Conservation (phyloP, 2,113 vertebrate species). For the Cynocephalus volans region DNA sequence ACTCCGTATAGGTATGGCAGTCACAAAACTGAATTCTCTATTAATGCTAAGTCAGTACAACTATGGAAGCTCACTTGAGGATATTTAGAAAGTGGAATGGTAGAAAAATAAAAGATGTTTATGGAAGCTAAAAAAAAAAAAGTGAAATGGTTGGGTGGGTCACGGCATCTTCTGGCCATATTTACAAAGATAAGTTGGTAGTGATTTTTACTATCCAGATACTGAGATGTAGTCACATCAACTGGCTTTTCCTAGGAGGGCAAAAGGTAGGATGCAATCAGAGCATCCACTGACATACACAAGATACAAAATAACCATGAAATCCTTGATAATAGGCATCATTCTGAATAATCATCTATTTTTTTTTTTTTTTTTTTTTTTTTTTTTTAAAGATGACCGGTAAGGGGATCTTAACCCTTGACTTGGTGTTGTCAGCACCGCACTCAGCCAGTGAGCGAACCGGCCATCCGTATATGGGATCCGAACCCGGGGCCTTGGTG, state of each 20-base stretch:
- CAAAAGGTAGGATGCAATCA: background rate
- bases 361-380: no score
- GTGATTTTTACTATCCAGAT: background rate
- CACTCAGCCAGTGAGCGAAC: no score
- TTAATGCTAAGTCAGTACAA: background rate
- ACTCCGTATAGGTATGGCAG: background rate
- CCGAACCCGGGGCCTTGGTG: no score
- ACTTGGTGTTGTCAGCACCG: no score
- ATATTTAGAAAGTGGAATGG: background rate
- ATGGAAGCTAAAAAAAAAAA: no score
- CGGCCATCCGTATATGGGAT: no score
- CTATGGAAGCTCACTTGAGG: background rate
- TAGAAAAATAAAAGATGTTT: no score
- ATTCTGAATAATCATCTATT: constrained; percentile 25
- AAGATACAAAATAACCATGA: background rate
- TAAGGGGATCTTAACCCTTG: no score
- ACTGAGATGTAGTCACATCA: background rate
- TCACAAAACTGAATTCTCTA: background rate
- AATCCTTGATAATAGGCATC: background rate
- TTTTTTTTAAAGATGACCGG: no score
- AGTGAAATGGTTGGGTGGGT: no score
- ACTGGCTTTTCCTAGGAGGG: background rate
- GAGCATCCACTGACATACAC: background rate
- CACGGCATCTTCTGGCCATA: background rate
- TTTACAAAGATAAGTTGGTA: background rate